Percentiles rank a stretch among this genome's conserved stretches.
Evolutionary conservation across 2,888 invertebrate genomes (phyloP).

Genomic region (Dascillus cervinus): DNA sequence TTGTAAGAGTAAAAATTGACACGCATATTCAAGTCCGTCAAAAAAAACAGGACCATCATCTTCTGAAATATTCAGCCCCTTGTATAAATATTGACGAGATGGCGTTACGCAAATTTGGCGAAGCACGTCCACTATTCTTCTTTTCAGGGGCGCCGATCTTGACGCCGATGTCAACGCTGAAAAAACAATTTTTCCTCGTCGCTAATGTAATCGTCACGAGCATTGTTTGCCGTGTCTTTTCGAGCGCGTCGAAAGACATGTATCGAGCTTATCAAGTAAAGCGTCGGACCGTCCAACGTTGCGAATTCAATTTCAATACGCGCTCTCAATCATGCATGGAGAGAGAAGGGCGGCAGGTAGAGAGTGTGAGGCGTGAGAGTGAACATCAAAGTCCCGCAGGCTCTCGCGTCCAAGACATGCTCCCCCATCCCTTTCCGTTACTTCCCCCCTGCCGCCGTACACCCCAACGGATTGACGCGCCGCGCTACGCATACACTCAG

Average conservation of each 20-base stretch:
- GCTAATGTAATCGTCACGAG: no score
- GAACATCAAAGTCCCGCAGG: slow-evolving; percentile 33
- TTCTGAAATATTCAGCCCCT: slow-evolving; percentile 19
- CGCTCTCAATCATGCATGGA: slow-evolving; percentile 44
- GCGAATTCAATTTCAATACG: slow-evolving; percentile 46
- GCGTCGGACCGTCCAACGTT: slow-evolving; percentile 27
- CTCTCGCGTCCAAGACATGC: slow-evolving; percentile 18
- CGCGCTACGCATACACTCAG: slow-evolving; percentile 41
- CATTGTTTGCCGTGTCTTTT: no score
- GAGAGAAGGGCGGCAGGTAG: slow-evolving; percentile 25
- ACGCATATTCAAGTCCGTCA: slow-evolving; percentile 19
- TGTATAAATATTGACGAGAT: slow-evolving; percentile 22
- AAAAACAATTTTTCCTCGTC: no score
- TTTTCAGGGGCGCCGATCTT: no score
- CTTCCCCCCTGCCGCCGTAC: slow-evolving; percentile 13
- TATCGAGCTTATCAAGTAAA: slow-evolving; percentile 30
- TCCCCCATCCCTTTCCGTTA: slow-evolving; percentile 11
- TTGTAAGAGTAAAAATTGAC: slow-evolving; percentile 18
- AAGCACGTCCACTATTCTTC: background rate
- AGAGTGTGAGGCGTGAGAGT: slow-evolving; percentile 26
- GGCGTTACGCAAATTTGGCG: slow-evolving; percentile 8
- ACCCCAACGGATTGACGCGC: slow-evolving; percentile 23
- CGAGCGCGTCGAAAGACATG: background rate
- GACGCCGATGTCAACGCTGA: no score
- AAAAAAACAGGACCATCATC: slow-evolving; percentile 17